Evolutionary conservation across 2,113 vertebrate species (phyloP), one percentile per base, ranked within the genome.

Genomic region (Mixornis gularis): DNA sequence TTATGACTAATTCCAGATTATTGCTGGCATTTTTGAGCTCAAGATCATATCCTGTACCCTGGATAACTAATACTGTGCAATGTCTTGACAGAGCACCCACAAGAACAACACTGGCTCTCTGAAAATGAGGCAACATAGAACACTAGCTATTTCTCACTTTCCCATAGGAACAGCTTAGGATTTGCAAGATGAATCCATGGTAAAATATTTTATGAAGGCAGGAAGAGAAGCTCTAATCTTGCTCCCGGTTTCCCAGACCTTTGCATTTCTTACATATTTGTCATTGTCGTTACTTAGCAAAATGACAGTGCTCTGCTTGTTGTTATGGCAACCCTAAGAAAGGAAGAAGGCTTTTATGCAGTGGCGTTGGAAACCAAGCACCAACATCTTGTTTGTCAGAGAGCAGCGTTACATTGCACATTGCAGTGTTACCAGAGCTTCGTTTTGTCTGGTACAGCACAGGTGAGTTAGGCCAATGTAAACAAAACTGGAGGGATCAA

Each of bases 231-330:
- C 46, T 91, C 62, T 81, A 82, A 93, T 94, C 85, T 93, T 77
- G 55, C 81, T 91, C 71, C 68, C 74, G 34, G 44, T 85, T 93
- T 64, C 43, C 64, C 48, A 85, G 87, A 93, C 81, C 71, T 94
- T 83, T 90, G 79, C 68, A 80, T 92, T 95, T 95, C 74, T 91
- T 80, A 78, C 38, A 12, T 91, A 83, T 91, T 95, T 95, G 93
- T 94, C 93, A 79, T 64, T 95, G 93, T 95, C 81, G 74, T 89
- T 90, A 89, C 81, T 94, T 91, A 85, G 81, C 78, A 83, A 93
- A 96, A 85, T 92, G 89, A 87, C 89, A 85, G 52, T 0, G 1
- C 71, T 82, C 56, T 65, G 43, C 68, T 94, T 85, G 92, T 96
- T 93, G 94, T 89, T 93, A 91, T 92, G 85, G 91, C 81, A 92